Evolutionary conservation across 1,140 invertebrate genomes (phyloP).

Genomic region (Mactra quadrangularis): DNA sequence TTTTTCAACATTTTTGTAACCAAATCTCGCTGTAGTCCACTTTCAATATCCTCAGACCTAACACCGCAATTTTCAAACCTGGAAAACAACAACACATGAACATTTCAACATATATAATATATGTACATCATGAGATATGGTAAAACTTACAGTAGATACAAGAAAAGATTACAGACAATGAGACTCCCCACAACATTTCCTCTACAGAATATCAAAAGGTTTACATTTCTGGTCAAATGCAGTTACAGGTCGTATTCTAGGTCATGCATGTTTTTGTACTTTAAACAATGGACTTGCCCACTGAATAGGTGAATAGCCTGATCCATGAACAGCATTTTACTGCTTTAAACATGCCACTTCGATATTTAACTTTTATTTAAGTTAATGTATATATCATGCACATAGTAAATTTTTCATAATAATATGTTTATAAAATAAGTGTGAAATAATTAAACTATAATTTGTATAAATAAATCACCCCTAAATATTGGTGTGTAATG

Average conservation of each 20-base stretch:
- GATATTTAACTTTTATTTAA: no score
- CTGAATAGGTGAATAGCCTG: no score
- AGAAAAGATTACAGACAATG: not conserved
- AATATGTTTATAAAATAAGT: not conserved
- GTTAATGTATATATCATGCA: no score
- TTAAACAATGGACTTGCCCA: no score
- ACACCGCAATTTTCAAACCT: slow-evolving; percentile 32
- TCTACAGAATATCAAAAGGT: not conserved
- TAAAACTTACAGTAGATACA: no score
- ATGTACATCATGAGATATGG: not conserved
- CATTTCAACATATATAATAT: not conserved
- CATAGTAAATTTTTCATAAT: no score
- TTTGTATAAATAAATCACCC: no score
- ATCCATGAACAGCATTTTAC: no score
- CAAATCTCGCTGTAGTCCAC: not conserved
- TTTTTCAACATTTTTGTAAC: not conserved
- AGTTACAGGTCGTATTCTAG: not conserved
- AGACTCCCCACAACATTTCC: not conserved
- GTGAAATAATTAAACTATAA: not conserved
- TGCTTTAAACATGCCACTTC: no score
- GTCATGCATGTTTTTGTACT: no score
- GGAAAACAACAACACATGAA: slow-evolving; percentile 2
- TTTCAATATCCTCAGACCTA: not conserved
- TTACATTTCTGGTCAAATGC: not conserved
- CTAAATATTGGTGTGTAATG: no score